Conservation (phyloP, 2,113 vertebrate genomes). For the Albula goreensis region DNA sequence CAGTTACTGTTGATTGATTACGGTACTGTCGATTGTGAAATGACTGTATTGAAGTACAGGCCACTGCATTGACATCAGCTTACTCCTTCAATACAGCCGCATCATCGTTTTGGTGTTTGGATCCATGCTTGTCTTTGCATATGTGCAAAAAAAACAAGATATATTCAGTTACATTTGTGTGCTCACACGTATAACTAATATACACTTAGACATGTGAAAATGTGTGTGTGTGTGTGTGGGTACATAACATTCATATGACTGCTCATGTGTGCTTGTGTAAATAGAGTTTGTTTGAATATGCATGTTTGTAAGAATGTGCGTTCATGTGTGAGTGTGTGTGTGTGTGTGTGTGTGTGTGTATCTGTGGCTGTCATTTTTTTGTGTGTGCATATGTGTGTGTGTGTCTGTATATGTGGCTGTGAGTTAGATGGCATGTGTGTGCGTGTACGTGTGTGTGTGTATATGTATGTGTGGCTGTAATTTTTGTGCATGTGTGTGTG, state of each 20-base stretch:
- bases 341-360: too few relatives aligned
- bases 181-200: not conserved
- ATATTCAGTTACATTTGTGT: too few relatives aligned
- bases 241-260: not conserved
- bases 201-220: not conserved
- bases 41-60: too few relatives aligned
- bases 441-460: not conserved
- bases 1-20: too few relatives aligned
- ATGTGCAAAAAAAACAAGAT: too few relatives aligned
- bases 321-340: too few relatives aligned
- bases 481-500: slow-evolving; percentile 15
- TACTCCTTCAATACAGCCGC: not conserved
- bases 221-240: too few relatives aligned
- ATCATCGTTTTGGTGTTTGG: not conserved
- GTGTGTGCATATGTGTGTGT: not conserved
- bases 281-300: too few relatives aligned
- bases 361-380: too few relatives aligned
- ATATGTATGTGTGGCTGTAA: not conserved
- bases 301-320: too few relatives aligned
- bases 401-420: not conserved
- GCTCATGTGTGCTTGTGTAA: too few relatives aligned
- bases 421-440: not conserved
- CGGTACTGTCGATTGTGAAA: too few relatives aligned
- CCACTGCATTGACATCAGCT: not conserved
- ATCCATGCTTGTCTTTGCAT: not conserved